Conservation (phyloP, 2,797 vertebrate species). For the Etheostoma nigrum region DNA sequence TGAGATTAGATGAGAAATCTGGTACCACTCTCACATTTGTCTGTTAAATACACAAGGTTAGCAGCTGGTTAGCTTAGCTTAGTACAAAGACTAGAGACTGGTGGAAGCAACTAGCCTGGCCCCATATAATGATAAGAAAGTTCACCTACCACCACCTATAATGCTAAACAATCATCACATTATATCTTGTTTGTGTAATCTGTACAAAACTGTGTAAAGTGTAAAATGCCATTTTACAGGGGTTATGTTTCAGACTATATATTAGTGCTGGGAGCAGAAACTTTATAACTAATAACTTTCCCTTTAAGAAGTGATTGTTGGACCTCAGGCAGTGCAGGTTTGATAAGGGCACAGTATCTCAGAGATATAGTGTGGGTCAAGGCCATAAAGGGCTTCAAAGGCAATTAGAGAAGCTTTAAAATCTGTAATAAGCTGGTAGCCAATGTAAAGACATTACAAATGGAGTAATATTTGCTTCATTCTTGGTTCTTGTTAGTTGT, state of each 20-base stretch:
- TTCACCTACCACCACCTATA: too few species aligned
- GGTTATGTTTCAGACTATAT: background rate
- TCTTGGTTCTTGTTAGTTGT: background rate
- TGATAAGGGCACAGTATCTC: background rate
- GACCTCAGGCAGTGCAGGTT: background rate
- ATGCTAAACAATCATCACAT: background rate
- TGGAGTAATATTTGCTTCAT: background rate
- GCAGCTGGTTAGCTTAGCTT: constrained; percentile 2
- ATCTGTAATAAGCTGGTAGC: constrained; percentile 6
- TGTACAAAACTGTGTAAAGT: too few species aligned
- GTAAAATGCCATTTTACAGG: too few species aligned
- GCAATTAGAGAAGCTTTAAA: background rate
- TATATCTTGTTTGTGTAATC: background rate
- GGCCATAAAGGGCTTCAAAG: background rate
- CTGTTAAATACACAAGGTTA: background rate
- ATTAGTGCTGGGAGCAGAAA: background rate
- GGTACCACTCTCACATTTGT: background rate
- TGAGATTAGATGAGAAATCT: background rate
- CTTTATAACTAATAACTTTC: background rate
- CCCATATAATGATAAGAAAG: background rate
- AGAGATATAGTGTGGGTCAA: background rate
- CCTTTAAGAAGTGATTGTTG: background rate
- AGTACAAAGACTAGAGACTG: background rate
- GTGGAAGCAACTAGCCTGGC: background rate
- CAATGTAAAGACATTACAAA: background rate